Percentiles rank a stretch among this genome's conserved stretches.
Conservation (phyloP, 2,888 invertebrate species). For the Pseudolycoriella hygida region DNA sequence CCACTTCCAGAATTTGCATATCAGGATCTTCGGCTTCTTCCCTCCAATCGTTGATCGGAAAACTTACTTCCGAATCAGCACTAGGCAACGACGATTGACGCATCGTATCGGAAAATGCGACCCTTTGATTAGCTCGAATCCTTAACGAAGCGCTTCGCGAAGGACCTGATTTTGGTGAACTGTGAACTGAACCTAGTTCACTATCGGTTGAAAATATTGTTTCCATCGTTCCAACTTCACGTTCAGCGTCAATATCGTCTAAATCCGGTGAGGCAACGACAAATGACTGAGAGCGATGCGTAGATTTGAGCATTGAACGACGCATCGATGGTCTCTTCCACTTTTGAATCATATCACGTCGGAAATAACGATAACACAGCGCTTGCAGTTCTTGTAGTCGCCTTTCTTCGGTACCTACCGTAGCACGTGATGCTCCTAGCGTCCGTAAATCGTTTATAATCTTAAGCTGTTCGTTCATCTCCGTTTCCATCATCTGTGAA, state of each 20-base stretch:
- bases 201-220: conserved; percentile 24
- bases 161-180: conserved; percentile 53
- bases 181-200: conserved; percentile 22
- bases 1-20: conserved; percentile 33
- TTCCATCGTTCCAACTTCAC: conserved; percentile 25
- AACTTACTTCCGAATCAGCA: conserved; percentile 44
- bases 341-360: conserved; percentile 79
- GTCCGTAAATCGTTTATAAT: conserved; percentile 83
- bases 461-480: conserved; percentile 95
- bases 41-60: conserved; percentile 32
- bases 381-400: conserved; percentile 85
- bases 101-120: conserved; percentile 29
- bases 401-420: conserved; percentile 83
- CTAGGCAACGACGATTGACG: conserved; percentile 65
- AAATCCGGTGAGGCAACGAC: conserved; percentile 47
- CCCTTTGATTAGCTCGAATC: conserved; percentile 28
- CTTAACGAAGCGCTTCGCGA: conserved; percentile 52
- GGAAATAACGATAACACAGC: conserved; percentile 83
- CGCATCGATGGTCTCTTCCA: conserved; percentile 27
- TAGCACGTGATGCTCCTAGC: conserved; percentile 73
- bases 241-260: conserved; percentile 25
- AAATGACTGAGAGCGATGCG: conserved; percentile 61
- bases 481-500: conserved; percentile 85
- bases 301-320: conserved; percentile 31
- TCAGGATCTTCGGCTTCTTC: conserved; percentile 14